Evolutionary conservation across 92 coral and sea anemone species (phyloP).

Genomic region (Meandrina meandrites): DNA sequence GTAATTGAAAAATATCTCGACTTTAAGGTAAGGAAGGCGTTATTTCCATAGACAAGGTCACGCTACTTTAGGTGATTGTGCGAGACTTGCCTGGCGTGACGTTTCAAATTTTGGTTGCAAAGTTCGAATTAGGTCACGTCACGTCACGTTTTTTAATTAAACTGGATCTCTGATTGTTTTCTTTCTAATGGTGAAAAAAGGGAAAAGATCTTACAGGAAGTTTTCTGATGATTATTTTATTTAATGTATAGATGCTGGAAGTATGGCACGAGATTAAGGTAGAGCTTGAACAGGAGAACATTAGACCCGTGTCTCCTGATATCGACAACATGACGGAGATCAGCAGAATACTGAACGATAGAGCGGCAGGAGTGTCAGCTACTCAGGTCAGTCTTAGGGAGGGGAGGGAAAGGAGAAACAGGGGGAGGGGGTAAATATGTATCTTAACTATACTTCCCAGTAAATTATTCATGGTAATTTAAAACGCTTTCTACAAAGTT

Average conservation of each 20-base stretch:
- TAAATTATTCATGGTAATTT: too few relatives aligned
- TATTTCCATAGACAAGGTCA: neutral
- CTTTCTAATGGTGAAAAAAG: too few relatives aligned
- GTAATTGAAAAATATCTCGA: constrained; percentile 92
- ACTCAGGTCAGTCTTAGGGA: constrained; percentile 65
- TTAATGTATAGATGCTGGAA: constrained; percentile 74
- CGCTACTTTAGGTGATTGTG: neutral
- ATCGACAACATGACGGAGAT: constrained; percentile 84
- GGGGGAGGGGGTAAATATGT: neutral
- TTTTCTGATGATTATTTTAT: neutral
- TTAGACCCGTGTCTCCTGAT: constrained; percentile 93
- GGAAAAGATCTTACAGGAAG: too few relatives aligned
- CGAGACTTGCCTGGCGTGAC: neutral
- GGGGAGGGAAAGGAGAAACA: neutral
- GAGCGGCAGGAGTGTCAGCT: constrained; percentile 77
- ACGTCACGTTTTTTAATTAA: too few relatives aligned
- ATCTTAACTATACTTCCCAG: too few relatives aligned
- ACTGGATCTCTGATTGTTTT: too few relatives aligned
- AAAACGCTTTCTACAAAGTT: too few relatives aligned
- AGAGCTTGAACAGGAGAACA: constrained; percentile 88
- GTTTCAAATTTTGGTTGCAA: neutral
- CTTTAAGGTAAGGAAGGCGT: constrained; percentile 72
- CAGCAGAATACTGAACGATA: constrained; percentile 81
- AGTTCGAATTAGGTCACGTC: neutral
- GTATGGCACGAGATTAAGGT: constrained; percentile 86